Base-by-base conservation (phyloP, 2,113 vertebrate genomes). In the Ibidorhyncha struthersii region DNA sequence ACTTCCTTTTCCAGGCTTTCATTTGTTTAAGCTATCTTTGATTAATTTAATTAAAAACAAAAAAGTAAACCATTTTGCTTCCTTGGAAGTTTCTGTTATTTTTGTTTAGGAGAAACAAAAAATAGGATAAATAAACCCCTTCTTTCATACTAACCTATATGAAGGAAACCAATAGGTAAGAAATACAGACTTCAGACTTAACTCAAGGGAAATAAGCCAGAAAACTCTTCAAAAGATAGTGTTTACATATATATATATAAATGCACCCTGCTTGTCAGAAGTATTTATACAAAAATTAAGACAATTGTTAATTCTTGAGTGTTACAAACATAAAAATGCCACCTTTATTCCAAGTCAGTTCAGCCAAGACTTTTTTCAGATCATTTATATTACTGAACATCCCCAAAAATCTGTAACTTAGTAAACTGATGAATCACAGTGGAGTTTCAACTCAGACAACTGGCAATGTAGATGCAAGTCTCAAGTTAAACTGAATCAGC, bases 381-480 rank as follows among this genome's bases (percentile, higher is more conserved):
- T 81, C 61, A 92, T 43, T 73, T 93, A 89, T 86, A 96, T 61
- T 86, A 94, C 92, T 89, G 95, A 98, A 97, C 95, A 96, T 98
- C 96, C 96, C 97, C 86, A 23, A 97, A 97, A 96, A 93, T 67
- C 89, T 96, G 82, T 83, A 94, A 98, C 96, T 96, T 97, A 96
- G 96, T 98, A 98, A 98, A 98, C 90, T 89, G 95, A 95, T 94
- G 86, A 98, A 97, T 98, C 98, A 98, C 98, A 98, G 98, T 98
- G 97, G 97, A 97, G 96, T 97, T 96, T 98, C 95, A 89, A 82
- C 74, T 94, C 93, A 89, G 95, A 97, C 91, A 96, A 85, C 96
- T 96, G 93, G 95, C 96, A 98, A 93, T 82, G 72, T 67, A 96
- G 74, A 97, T 92, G 74, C 92, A 96, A 95, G 92, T 55, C 88